Evolutionary conservation across 1,140 invertebrate genomes (phyloP), one percentile per base, ranked within the genome.

Genomic region (Psilanteris sp.): DNA sequence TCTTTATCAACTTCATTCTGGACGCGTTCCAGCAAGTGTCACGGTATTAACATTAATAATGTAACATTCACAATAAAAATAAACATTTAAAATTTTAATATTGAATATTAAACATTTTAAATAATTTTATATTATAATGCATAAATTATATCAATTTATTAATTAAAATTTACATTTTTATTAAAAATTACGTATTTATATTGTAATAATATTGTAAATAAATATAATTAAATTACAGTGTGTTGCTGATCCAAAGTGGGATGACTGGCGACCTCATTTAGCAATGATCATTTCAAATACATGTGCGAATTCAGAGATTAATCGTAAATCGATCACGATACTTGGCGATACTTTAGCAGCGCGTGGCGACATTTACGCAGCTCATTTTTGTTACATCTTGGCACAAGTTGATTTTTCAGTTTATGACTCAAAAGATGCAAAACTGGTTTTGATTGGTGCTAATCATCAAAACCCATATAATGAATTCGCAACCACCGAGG

Each of bases 201-300:
- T n/a, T n/a, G n/a, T n/a, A n/a, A n/a, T n/a, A n/a, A n/a, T n/a
- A n/a, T n/a, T n/a, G n/a, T n/a, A n/a, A n/a, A n/a, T n/a, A n/a
- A n/a, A n/a, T n/a, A n/a, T n/a, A n/a, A n/a, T n/a, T n/a, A 66
- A 66, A 43, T 52, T 81, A 81, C 79, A 93, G 92, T 92, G 93
- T 88, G 91, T 95, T 57, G 88, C 92, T n/a, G 95, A 97, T 88
- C 93, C 94, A 67, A 93, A 92, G 66, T 98, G 96, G 95, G 96
- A 96, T 59, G 97, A 98, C 85, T 99, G 97, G 97, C 91, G 96
- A 48, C 95, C 96, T 11, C 97, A 98, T 90, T 89, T 98, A 34
- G 96, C 97, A 8, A 97, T 98, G 92, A 93, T 99, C 67, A 91
- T 98, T 14, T 95, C 96, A 15, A 98, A 98, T 87, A 92, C 94